These are phyloP conservation scores for Hypanus sabinus DNA, from an alignment of 2,113 vertebrate genomes.

Conservation along the genomic window DNA sequence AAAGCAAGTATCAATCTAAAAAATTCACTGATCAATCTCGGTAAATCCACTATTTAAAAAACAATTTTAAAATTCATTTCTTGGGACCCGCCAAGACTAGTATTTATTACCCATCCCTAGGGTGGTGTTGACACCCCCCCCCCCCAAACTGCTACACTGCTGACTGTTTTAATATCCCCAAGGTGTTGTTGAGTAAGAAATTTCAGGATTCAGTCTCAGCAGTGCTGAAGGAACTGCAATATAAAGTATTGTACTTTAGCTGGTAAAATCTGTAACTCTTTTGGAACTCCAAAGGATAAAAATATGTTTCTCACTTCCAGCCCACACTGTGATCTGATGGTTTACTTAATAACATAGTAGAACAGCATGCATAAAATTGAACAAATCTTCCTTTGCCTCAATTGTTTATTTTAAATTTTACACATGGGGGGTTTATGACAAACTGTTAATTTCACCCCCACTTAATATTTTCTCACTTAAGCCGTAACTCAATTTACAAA, in stretches of 20 bases:
- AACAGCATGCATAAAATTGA: neutral
- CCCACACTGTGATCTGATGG: neutral
- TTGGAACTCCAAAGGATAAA: neutral
- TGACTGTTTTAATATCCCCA: no score
- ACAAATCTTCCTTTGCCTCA: neutral
- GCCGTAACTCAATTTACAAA: neutral
- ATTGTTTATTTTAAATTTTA: neutral
- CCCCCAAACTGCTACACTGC: no score
- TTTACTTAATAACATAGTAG: neutral
- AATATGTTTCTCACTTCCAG: neutral
- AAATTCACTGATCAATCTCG: neutral
- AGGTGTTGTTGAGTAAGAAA: no score
- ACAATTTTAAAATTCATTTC: no score
- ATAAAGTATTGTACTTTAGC: neutral
- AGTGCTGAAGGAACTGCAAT: no score
- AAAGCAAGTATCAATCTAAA: neutral
- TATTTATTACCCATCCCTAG: no score
- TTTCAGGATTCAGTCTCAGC: no score
- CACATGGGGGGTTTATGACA: neutral
- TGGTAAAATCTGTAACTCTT: neutral
- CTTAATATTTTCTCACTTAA: neutral
- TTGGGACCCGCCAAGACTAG: no score
- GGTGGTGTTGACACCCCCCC: no score
- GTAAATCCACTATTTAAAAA: neutral
- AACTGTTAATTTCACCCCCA: neutral